These are phyloP conservation scores for Dryas iulia DNA, from an alignment of 1,140 invertebrate genomes.

Conservation along the genomic window DNA sequence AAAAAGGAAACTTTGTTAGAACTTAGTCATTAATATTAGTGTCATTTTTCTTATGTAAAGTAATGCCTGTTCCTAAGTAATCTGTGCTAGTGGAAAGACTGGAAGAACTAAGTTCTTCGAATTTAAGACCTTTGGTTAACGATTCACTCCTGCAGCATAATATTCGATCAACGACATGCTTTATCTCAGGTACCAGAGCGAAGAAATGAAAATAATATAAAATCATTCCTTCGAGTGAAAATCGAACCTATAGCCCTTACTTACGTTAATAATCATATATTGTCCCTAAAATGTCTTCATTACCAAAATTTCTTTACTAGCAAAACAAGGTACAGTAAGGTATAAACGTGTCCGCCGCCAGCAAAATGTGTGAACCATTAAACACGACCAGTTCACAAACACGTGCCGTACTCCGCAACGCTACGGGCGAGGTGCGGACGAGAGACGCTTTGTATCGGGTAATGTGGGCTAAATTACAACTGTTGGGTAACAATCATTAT, in stretches of 20 bases:
- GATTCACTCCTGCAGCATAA: too few relatives aligned
- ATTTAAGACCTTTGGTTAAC: too few relatives aligned
- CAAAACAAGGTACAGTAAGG: neutral
- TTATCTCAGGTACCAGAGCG: too few relatives aligned
- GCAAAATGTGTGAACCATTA: neutral
- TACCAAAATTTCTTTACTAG: neutral
- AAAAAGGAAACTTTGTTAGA: too few relatives aligned
- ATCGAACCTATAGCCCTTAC: neutral
- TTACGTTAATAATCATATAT: neutral
- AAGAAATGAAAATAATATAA: neutral
- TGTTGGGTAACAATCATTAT: neutral
- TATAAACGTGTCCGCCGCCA: neutral
- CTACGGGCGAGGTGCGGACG: neutral
- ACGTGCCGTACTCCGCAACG: neutral
- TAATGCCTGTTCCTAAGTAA: too few relatives aligned
- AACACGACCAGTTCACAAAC: neutral
- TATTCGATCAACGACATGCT: too few relatives aligned
- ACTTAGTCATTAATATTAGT: too few relatives aligned
- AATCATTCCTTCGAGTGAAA: neutral
- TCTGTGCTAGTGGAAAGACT: too few relatives aligned
- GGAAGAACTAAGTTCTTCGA: too few relatives aligned
- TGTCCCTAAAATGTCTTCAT: neutral
- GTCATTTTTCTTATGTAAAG: too few relatives aligned
- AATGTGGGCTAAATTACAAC: neutral
- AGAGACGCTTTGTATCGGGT: neutral